phyloP scores from a whole-genome alignment of 1,140 invertebrate species.

The Aphaenogaster ashmeadi region DNA sequence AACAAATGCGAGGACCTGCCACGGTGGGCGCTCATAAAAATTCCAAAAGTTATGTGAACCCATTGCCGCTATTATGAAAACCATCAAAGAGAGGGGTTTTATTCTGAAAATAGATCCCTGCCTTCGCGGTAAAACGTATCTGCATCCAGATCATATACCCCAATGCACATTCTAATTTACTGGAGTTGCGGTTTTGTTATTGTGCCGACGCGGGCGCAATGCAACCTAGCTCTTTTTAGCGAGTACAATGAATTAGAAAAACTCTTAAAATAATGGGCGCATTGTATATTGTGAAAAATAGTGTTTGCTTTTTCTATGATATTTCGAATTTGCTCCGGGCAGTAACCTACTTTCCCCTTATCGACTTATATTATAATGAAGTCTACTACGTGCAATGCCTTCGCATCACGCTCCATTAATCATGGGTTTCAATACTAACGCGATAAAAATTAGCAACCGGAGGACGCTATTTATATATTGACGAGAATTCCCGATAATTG shows the following conservation, averaged over 20 bases:
- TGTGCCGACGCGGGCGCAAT: neutral
- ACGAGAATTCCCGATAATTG: conserved; percentile 49
- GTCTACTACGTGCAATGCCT: conserved; percentile 45
- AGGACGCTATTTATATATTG: conserved; percentile 44
- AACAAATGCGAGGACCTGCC: conserved; percentile 35
- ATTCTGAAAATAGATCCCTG: conserved; percentile 30
- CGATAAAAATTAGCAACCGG: conserved; percentile 55
- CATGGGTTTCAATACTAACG: conserved; percentile 53
- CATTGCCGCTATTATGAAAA: conserved; percentile 56
- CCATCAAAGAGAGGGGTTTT: conserved; percentile 43
- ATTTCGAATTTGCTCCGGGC: conserved; percentile 50
- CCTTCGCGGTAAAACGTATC: conserved; percentile 37
- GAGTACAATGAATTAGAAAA: conserved; percentile 41
- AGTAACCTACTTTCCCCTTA: conserved; percentile 41
- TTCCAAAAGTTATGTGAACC: conserved; percentile 44
- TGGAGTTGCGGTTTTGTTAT: conserved; percentile 50
- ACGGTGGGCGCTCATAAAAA: conserved; percentile 30
- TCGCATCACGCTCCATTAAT: conserved; percentile 54
- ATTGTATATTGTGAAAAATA: conserved; percentile 45
- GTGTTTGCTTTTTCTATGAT: conserved; percentile 28
- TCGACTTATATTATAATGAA: conserved; percentile 60
- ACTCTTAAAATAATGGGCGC: conserved; percentile 44
- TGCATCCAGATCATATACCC: conserved; percentile 15
- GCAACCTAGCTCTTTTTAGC: conserved; percentile 16
- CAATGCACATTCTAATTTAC: conserved; percentile 54